Evolutionary conservation across 2,888 invertebrate genomes (phyloP).

Genomic region (Melangyna quadrimaculata): DNA sequence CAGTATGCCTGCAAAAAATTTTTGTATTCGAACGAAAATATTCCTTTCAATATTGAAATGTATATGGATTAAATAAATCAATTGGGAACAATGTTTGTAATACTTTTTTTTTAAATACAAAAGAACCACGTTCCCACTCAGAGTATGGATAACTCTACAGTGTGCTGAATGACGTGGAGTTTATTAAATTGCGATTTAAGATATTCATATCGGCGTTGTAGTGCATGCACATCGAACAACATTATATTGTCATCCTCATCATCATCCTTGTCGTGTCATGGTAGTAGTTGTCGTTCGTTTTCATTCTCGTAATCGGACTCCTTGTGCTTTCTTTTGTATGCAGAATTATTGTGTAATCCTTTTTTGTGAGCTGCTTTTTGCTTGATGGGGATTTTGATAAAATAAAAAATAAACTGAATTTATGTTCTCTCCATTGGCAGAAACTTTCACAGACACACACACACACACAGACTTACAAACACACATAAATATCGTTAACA

Average conservation of each 20-base stretch:
- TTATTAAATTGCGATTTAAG: conserved; percentile 68
- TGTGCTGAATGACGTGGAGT: conserved; percentile 40
- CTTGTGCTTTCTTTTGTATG: conserved; percentile 49
- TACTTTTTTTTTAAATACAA: background rate
- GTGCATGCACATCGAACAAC: conserved; percentile 62
- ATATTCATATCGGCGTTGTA: conserved; percentile 67
- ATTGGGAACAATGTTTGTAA: conserved; percentile 5
- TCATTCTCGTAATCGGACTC: conserved; percentile 33
- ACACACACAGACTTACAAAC: background rate
- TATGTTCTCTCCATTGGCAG: conserved; percentile 30
- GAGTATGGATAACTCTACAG: conserved; percentile 30
- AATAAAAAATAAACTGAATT: conserved; percentile 44
- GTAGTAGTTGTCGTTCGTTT: conserved; percentile 25
- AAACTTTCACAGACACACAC: too few relatives aligned
- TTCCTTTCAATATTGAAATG: too few relatives aligned
- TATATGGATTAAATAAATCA: background rate
- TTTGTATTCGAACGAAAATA: too few relatives aligned
- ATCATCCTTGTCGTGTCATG: conserved; percentile 31
- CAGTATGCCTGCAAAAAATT: too few relatives aligned
- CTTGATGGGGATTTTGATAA: conserved; percentile 20
- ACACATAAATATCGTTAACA: background rate
- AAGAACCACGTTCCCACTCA: background rate
- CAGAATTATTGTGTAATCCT: conserved; percentile 54
- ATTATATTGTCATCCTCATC: conserved; percentile 35
- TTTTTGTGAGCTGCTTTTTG: conserved; percentile 14